phyloP scores from a whole-genome alignment of 2,888 invertebrate genomes.

The Hirtodrosophila duncani region DNA sequence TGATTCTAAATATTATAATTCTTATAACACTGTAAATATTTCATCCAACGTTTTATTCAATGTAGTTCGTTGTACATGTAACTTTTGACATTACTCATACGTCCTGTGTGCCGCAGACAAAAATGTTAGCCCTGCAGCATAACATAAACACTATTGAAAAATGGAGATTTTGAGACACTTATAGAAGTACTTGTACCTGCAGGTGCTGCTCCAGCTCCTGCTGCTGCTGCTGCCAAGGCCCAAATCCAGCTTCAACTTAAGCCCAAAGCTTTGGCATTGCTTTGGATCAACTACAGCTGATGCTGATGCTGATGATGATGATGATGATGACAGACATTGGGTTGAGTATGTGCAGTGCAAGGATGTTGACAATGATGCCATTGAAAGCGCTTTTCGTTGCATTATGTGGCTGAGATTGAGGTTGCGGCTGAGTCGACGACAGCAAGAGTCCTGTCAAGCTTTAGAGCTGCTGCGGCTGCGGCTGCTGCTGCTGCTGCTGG shows the following conservation, averaged over 20 bases:
- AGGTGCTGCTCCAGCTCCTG: constrained; percentile 7
- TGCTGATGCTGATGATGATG: constrained; percentile 26
- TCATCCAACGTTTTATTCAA: too few species aligned
- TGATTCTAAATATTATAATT: too few species aligned
- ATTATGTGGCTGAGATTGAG: constrained; percentile 50
- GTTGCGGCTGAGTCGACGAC: constrained; percentile 9
- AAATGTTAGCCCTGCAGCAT: too few species aligned
- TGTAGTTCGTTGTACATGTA: too few species aligned
- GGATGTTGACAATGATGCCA: constrained; percentile 61
- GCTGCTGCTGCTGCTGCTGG: constrained; percentile 31
- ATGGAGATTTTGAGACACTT: neutral
- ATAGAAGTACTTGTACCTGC: constrained; percentile 4
- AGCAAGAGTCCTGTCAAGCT: too few species aligned
- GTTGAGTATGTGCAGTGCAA: constrained; percentile 23
- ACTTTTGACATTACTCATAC: too few species aligned
- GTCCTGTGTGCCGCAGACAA: too few species aligned
- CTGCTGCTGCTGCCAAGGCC: constrained; percentile 10
- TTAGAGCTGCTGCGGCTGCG: neutral
- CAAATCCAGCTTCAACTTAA: constrained; percentile 17
- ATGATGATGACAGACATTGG: constrained; percentile 40
- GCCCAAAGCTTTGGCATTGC: constrained; percentile 24
- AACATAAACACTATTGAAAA: too few species aligned
- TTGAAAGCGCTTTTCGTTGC: constrained; percentile 63
- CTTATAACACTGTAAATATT: too few species aligned
- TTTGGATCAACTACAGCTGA: constrained; percentile 23